Conservation (phyloP, 2,113 vertebrate genomes). For the Syngnathoides biaculeatus region DNA sequence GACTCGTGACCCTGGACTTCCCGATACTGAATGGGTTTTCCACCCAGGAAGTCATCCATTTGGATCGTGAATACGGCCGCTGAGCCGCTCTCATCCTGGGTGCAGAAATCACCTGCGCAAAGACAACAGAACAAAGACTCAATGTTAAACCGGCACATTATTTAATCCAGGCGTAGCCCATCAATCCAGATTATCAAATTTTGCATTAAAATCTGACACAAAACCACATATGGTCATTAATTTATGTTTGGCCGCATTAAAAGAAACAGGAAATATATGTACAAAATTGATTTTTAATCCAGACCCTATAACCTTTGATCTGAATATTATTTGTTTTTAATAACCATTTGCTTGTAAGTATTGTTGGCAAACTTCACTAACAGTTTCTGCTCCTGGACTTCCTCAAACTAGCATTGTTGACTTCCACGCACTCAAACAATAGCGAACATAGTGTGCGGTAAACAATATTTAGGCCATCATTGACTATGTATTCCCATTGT, state of each 20-base stretch:
- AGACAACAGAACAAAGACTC: neutral
- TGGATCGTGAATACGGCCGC: constrained; percentile 96
- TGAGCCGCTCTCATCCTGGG: constrained; percentile 90
- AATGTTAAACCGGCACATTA: neutral
- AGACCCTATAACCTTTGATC: neutral
- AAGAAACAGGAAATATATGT: constrained; percentile 15
- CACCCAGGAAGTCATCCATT: constrained; percentile 91
- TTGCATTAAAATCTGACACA: neutral
- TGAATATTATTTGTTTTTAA: too few species aligned
- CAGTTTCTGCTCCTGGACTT: neutral
- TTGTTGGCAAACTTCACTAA: neutral
- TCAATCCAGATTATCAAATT: neutral
- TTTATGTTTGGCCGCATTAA: neutral
- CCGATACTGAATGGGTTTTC: constrained; percentile 88
- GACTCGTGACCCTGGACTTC: constrained; percentile 93
- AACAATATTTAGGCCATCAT: neutral
- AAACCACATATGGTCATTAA: neutral
- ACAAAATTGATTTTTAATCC: neutral
- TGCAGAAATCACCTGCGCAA: constrained; percentile 82
- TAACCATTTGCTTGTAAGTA: neutral
- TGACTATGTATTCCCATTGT: neutral
- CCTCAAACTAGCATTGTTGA: neutral
- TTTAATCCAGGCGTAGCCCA: neutral
- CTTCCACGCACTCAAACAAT: neutral
- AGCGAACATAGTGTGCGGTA: neutral